These are phyloP conservation scores for Amblyopsis hoosieri DNA, from an alignment of 2,797 vertebrate genomes.

Conservation along the genomic window DNA sequence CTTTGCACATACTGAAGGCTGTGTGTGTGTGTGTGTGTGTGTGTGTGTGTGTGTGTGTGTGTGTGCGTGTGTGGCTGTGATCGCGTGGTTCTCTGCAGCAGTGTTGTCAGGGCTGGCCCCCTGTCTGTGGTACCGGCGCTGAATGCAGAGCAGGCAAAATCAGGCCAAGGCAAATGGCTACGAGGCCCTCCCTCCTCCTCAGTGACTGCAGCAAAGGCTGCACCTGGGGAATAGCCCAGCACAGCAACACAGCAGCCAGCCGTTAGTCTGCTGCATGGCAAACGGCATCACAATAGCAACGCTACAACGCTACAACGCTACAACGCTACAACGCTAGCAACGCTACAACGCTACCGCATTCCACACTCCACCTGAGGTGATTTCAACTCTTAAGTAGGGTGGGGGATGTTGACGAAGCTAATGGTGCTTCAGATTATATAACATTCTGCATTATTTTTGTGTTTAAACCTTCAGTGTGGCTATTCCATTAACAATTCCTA, in stretches of 20 bases:
- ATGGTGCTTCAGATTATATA: neutral
- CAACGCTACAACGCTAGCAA: no score
- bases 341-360: no score
- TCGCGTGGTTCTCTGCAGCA: conserved; percentile 49
- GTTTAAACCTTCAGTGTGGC: neutral
- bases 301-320: no score
- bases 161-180: conserved; percentile 70
- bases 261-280: conserved; percentile 8
- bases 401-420: no score
- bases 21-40: conserved; percentile 20
- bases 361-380: no score
- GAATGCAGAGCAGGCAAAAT: conserved; percentile 73
- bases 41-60: conserved; percentile 17
- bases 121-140: conserved; percentile 53
- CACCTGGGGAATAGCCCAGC: conserved; percentile 64
- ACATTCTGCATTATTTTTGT: neutral
- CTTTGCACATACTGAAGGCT: no score
- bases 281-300: no score
- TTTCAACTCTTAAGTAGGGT: no score
- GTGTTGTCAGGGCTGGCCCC: conserved; percentile 50
- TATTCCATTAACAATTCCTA: neutral
- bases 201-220: conserved; percentile 72
- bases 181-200: conserved; percentile 70
- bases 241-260: conserved; percentile 44
- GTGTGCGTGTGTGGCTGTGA: conserved; percentile 20